Evolutionary conservation across 2,113 vertebrate species (phyloP), one percentile per base, ranked within the genome.

Genomic region (Sylvilagus bachmani): DNA sequence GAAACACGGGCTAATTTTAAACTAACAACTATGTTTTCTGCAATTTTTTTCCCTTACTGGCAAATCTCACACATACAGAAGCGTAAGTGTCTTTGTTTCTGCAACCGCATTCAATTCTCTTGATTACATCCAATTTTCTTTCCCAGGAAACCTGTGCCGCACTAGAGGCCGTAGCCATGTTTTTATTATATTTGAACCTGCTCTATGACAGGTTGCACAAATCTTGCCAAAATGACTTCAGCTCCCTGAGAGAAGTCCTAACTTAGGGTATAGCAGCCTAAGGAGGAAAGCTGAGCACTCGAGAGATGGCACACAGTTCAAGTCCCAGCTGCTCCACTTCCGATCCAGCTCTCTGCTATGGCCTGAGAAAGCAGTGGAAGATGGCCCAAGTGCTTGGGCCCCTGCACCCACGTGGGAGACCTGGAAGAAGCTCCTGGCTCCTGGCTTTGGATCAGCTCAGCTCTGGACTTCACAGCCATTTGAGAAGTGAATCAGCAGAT

Each of bases 21-120:
- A 75, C 31, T 31, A 78, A 77, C 12, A 64, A 66, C 27, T 80
- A 66, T 13, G 36, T 81, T 88, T 90, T 84, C 27, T 81, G 67
- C 2, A 55, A 19, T 82, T 58, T 78, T 58, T 91, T 82, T 67
- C 81, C 51, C 80, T 82, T 78, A 67, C 29, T 94, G 86, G 84
- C 67, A 91, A 91, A 86, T 86, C 66, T 58, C 24, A 29, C 36
- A 74, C 61, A 73, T 21, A 44, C 9, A 92, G 69, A 93, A 62
- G 33, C 81, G 74, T 67, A 88, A 27, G 51, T 69, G 12, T 49
- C 89, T 97, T 94, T 69, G 55, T 91, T 89, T 95, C 86, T 86
- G 89, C 64, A 79, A 80, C 27, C 58, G 77, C 7, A 81, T 77
- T 73, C 36, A 90, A 10, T 61, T 85, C 77, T 74, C 95, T 87